Evolutionary conservation across 1,140 invertebrate species (phyloP).

Genomic region (Phocides pigmalion): DNA sequence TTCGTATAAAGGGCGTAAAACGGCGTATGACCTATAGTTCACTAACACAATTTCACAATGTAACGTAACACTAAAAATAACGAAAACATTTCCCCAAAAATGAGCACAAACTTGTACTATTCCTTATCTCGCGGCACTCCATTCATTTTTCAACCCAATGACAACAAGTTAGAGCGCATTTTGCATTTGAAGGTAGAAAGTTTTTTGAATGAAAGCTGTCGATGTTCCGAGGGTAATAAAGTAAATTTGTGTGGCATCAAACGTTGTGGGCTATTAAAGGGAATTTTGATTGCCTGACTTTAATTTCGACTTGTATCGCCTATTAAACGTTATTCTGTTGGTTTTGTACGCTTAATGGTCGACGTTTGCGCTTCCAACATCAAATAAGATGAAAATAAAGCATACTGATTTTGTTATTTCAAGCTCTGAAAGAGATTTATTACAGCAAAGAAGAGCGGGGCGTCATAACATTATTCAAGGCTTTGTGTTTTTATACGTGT

Average conservation of each 20-base stretch:
- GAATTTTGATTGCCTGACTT: slow-evolving; percentile 53
- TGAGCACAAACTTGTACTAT: slow-evolving; percentile 9
- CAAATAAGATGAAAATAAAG: slow-evolving; percentile 43
- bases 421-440: slow-evolving; percentile 31
- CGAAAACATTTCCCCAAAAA: slow-evolving; percentile 23
- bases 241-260: slow-evolving; percentile 53
- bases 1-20: too few relatives aligned
- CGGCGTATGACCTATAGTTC: not conserved
- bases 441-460: slow-evolving; percentile 24
- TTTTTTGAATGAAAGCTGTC: slow-evolving; percentile 30
- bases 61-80: slow-evolving; percentile 22
- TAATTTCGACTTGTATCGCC: slow-evolving; percentile 49
- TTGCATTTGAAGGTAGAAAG: not conserved
- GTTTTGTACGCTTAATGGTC: slow-evolving; percentile 37
- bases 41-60: slow-evolving; percentile 21
- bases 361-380: slow-evolving; percentile 26
- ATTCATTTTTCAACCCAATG: slow-evolving; percentile 2
- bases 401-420: slow-evolving; percentile 25
- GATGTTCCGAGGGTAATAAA: slow-evolving; percentile 48
- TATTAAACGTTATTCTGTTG: slow-evolving; percentile 46
- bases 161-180: not conserved
- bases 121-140: not conserved
- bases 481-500: slow-evolving; percentile 30
- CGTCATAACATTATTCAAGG: slow-evolving; percentile 27
- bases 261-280: slow-evolving; percentile 49